Evolutionary conservation across 2,888 invertebrate species (phyloP), one percentile per base, ranked within the genome.

Genomic region (Diaphora mendica): DNA sequence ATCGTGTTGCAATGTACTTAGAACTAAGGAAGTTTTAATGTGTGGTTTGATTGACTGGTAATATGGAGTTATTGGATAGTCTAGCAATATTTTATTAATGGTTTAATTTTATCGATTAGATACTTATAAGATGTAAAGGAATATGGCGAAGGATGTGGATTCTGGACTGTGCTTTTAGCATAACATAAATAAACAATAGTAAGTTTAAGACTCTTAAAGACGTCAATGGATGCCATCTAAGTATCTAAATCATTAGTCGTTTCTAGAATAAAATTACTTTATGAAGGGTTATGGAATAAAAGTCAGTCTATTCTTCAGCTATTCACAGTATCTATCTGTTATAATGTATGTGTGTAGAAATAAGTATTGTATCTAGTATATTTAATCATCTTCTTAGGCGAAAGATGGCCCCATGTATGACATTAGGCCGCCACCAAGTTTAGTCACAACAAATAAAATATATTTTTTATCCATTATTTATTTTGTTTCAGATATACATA

Each of bases 401-500:
- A 39, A 39, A 39, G 3, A 39, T 39, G 35, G 1, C 9, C 39
- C 39, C 0, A 8, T 11, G 9, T 9, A 11, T 39, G 39, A 11
- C 11, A 39, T 39, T n/a, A 11, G 39, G 39, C 39, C 39, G 9
- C 2, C 0, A 0, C 0, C 11, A 39, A 39, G 39, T 11, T 39
- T 39, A 39, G 39, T 39, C 2, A 39, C 39, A 9, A 39, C 11
- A 39, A n/a, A n/a, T n/a, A n/a, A n/a, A n/a, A n/a, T n/a, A n/a
- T n/a, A n/a, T 33, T 68, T 17, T 33, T 33, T 7, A 51, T 81
- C 3, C 76, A 70, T 70, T 64, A 79, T 20, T 48, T 20, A 20
- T 48, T 48, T 85, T 77, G 76, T 89, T 91, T 75, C 91, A 92
- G 92, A 89, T 90, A 82, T 83, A 44, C 44, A 44, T 17, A 75